Evolutionary conservation across 2,797 vertebrate species (phyloP).

Genomic region (Percopsis omiscomaycus): DNA sequence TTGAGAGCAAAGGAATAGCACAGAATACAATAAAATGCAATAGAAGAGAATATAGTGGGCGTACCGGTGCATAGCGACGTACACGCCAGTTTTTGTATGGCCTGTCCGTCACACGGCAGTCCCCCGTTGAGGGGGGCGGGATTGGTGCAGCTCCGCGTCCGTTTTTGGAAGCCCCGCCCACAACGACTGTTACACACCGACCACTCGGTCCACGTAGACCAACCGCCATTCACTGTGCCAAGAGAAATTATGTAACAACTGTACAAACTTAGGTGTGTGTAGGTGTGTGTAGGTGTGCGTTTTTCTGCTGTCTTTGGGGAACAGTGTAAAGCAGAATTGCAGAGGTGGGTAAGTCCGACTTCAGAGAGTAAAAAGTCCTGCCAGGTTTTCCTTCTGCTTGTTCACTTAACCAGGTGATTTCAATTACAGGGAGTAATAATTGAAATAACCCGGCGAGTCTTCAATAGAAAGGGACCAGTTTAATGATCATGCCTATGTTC

Average conservation of each 20-base stretch:
- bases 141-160: constrained; percentile 91
- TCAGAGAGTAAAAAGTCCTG: too few relatives aligned
- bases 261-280: too few relatives aligned
- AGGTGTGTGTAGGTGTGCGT: too few relatives aligned
- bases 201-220: constrained; percentile 97
- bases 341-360: too few relatives aligned
- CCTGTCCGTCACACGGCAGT: constrained; percentile 89
- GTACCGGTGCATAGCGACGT: constrained; percentile 90
- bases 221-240: constrained; percentile 88
- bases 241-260: constrained; percentile 20
- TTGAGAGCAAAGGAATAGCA: not conserved
- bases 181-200: constrained; percentile 90
- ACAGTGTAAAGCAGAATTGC: too few relatives aligned
- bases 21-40: not conserved
- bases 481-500: too few relatives aligned
- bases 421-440: too few relatives aligned
- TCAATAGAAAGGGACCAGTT: too few relatives aligned
- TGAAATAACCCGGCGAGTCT: too few relatives aligned
- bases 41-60: not conserved
- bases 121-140: constrained; percentile 92
- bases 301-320: too few relatives aligned
- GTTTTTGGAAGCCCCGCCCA: constrained; percentile 90
- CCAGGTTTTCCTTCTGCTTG: too few relatives aligned
- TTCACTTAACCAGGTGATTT: too few relatives aligned
- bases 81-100: constrained; percentile 88